Conservation (phyloP, 2,797 vertebrate species). For the Mormyrus hasselquistii region DNA sequence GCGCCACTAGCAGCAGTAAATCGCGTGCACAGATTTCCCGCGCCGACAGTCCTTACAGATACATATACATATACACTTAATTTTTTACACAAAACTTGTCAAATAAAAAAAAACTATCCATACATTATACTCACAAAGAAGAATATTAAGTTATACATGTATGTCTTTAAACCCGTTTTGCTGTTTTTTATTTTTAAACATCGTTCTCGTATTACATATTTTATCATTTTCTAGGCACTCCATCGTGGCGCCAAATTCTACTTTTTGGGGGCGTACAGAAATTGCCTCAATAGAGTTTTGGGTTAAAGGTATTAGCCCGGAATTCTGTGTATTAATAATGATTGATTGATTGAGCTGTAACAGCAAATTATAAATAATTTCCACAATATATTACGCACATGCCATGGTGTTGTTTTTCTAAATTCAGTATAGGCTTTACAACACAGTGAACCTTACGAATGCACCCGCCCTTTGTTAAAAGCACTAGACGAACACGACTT, state of each 20-base stretch:
- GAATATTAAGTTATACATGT: background rate
- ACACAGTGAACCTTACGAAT: background rate
- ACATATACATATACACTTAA: constrained; percentile 23
- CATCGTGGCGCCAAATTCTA: constrained; percentile 42
- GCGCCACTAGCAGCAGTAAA: constrained; percentile 18
- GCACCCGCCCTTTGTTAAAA: background rate
- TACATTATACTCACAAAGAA: background rate
- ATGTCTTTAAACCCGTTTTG: background rate
- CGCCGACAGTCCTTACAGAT: constrained; percentile 63
- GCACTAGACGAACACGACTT: background rate
- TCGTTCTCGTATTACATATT: background rate
- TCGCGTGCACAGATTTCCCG: constrained; percentile 50
- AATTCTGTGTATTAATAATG: background rate
- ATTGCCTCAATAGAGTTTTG: background rate
- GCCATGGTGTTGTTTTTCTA: background rate
- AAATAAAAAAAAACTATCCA: constrained; percentile 1
- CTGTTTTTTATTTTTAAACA: background rate
- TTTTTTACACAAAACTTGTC: background rate
- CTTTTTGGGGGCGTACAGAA: background rate
- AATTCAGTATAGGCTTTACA: background rate
- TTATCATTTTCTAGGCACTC: constrained; percentile 30
- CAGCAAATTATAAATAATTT: background rate
- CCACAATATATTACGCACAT: background rate
- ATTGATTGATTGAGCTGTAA: background rate
- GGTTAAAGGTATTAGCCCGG: background rate